These are phyloP conservation scores for Peromyscus nudipes DNA, from an alignment of 2,797 vertebrate genomes.

Conservation along the genomic window DNA sequence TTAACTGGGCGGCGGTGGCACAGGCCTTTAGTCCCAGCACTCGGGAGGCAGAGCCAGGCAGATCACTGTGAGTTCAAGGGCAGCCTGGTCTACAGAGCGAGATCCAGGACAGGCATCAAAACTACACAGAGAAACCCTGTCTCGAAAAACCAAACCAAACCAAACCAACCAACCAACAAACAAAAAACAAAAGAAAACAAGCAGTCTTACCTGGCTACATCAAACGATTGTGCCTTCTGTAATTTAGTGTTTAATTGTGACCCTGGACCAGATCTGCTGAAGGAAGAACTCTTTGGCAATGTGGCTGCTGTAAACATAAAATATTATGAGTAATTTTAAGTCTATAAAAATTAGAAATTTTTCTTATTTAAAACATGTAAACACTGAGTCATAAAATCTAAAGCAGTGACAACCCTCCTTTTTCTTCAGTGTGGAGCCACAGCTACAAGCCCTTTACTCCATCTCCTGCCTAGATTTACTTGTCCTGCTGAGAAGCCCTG, in stretches of 20 bases:
- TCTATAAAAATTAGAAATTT: neutral
- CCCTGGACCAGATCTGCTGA: slow-evolving; percentile 93
- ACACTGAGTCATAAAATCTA: neutral
- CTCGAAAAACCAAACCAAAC: too few relatives aligned
- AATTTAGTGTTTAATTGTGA: slow-evolving; percentile 92
- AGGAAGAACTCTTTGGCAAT: slow-evolving; percentile 97
- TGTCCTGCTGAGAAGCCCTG: neutral
- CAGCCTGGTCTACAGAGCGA: too few relatives aligned
- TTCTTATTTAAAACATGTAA: slow-evolving; percentile 22
- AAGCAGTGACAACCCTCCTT: neutral
- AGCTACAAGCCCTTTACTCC: neutral
- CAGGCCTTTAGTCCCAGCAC: too few relatives aligned
- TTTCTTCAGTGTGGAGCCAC: neutral
- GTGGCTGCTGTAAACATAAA: slow-evolving; percentile 88
- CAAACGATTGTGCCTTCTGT: slow-evolving; percentile 96
- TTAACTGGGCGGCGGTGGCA: slow-evolving; percentile 88
- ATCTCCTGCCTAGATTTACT: neutral
- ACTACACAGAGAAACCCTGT: too few relatives aligned
- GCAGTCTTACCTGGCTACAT: slow-evolving; percentile 92
- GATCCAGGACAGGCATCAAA: too few relatives aligned
- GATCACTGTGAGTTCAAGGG: too few relatives aligned
- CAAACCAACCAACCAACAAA: too few relatives aligned
- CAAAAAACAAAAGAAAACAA: neutral
- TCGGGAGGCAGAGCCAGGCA: too few relatives aligned
- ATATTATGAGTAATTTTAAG: slow-evolving; percentile 21